Evolutionary conservation across 1,140 invertebrate genomes (phyloP).

Genomic region (Caenorhabditis latens): DNA sequence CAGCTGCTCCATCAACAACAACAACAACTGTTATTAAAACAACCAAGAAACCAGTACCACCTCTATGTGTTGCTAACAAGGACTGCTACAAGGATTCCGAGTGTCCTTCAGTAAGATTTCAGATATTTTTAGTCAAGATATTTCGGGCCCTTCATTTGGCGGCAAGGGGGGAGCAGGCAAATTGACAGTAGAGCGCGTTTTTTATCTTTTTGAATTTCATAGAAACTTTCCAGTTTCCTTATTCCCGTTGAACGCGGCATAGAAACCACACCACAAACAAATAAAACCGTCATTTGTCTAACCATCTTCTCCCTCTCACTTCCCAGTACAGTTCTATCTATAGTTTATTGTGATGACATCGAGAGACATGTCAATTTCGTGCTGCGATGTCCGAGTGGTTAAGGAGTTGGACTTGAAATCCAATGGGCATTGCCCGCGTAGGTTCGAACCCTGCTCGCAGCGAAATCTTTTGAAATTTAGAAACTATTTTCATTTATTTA

Average conservation of each 20-base stretch:
- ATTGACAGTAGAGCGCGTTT: neutral
- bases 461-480: conserved; percentile 77
- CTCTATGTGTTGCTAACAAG: neutral
- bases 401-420: conserved; percentile 92
- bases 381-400: conserved; percentile 90
- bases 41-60: neutral
- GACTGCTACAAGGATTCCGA: conserved; percentile 36
- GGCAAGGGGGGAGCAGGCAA: too few species aligned
- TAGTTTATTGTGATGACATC: neutral
- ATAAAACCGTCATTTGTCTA: neutral
- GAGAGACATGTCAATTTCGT: neutral
- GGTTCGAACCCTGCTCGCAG: conserved; percentile 90
- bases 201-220: too few species aligned
- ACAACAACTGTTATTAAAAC: neutral
- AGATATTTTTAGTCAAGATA: too few species aligned
- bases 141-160: too few species aligned
- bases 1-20: neutral
- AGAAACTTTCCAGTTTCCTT: too few species aligned
- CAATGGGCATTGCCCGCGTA: conserved; percentile 89
- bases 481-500: neutral
- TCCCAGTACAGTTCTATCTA: neutral
- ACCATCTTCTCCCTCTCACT: neutral
- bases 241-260: neutral
- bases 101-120: neutral
- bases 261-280: neutral